These are phyloP conservation scores for Leuciscus waleckii DNA, from an alignment of 2,797 vertebrate species.

Conservation along the genomic window DNA sequence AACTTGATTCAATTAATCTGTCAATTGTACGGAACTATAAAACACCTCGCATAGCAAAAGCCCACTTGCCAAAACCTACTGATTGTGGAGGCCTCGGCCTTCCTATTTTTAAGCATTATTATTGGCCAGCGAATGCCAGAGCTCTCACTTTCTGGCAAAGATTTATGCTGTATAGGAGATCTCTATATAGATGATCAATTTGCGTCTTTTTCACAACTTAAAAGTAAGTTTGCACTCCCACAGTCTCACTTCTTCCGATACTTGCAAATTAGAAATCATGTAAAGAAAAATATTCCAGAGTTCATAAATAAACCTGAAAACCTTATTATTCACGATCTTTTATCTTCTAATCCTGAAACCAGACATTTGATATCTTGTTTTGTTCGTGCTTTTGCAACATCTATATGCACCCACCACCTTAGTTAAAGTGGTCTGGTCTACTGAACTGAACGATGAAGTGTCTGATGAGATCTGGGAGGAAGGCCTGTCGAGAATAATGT, in stretches of 20 bases:
- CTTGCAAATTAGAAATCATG: not conserved
- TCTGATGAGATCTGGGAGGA: too few relatives aligned
- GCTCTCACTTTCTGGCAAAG: not conserved
- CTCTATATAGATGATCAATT: not conserved
- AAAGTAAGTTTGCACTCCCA: not conserved
- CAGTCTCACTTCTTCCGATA: not conserved
- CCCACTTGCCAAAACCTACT: too few relatives aligned
- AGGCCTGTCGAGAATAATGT: too few relatives aligned
- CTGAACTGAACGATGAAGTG: too few relatives aligned
- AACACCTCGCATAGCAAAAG: too few relatives aligned
- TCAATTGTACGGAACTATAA: not conserved
- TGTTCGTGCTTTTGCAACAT: not conserved
- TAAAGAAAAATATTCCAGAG: not conserved
- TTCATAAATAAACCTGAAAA: constrained; percentile 1
- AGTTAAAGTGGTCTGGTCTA: not conserved
- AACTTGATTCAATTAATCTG: constrained; percentile 1
- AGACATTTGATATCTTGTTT: not conserved
- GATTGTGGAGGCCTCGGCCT: too few relatives aligned
- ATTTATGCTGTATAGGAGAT: not conserved
- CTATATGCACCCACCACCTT: not conserved
- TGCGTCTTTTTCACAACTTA: not conserved
- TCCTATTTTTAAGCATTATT: not conserved
- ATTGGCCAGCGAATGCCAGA: not conserved
- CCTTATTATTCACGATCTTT: not conserved
- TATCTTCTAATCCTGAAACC: constrained; percentile 1